Base-by-base conservation (phyloP, 2,888 invertebrate genomes). In the Epinotia demarniana region DNA sequence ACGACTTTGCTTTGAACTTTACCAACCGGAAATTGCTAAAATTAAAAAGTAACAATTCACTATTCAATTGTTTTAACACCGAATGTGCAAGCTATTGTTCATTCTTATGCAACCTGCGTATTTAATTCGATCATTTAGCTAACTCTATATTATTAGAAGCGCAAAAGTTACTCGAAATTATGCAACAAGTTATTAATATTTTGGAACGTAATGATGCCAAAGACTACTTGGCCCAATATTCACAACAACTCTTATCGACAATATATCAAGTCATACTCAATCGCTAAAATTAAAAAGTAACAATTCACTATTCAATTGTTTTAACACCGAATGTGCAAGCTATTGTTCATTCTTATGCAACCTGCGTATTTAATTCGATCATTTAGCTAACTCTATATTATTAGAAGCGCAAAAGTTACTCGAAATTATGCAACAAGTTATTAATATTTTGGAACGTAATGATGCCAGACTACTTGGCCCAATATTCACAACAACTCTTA, bases 81-180 rank as follows among this genome's bases (percentile, higher is more conserved):
- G 27, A 74, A 58, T 69, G 23, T 39, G 74, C 63, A 69, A 46
- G 27, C 53, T 27, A 71, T 66, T 71, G 64, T 72, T 75, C 71
- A 27, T 18, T 18, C 19, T 75, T 72, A 72, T 13, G 66, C 27
- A 75, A 75, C 18, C 13, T 55, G 75, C 60, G 19, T 53, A 66
- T 61, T 27, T 61, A 75, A 61, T 71, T 71, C 27, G 43, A 64
- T 60, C 66, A 49, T 67, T 62, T 62, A 72, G 46, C 67, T 61
- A 72, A 72, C 60, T 72, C 71, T 62, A 75, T 75, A 71, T 57
- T 72, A 67, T 75, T 75, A 72, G 19, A 16, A 53, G 67, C 62
- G 67, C 61, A 67, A 75, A 61, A 75, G 60, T 57, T 72, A 66
- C 66, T 72, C 67, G 49, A 75, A 72, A 72, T 75, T 75, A 61